Percentiles rank a stretch among this genome's conserved stretches.
These are phyloP conservation scores for Lepeophtheirus salmonis DNA, from an alignment of 1,140 invertebrate species.

Conservation along the genomic window DNA sequence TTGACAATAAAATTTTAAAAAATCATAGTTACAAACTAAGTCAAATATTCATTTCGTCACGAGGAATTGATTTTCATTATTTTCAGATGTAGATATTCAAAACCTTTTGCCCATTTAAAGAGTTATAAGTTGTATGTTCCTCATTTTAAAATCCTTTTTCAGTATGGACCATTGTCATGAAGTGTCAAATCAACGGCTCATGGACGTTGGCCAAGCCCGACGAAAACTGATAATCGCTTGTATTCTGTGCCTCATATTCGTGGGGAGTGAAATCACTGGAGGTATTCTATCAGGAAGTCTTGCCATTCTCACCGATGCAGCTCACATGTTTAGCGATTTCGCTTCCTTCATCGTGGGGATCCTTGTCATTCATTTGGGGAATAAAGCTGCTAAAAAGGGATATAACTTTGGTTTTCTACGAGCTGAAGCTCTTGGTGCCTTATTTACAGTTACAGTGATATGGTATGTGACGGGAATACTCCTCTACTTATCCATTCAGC, in stretches of 20 bases:
- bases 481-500: conserved; percentile 35
- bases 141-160: too few relatives aligned
- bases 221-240: conserved; percentile 28
- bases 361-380: conserved; percentile 47
- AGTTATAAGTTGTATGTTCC: too few relatives aligned
- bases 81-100: too few relatives aligned
- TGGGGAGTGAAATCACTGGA: conserved; percentile 31
- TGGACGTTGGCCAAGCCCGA: conserved; percentile 21
- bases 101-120: too few relatives aligned
- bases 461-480: conserved; percentile 42
- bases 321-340: conserved; percentile 61
- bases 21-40: too few relatives aligned
- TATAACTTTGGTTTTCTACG: conserved; percentile 62
- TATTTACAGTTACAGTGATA: conserved; percentile 37
- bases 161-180: conserved; percentile 11
- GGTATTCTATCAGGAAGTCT: conserved; percentile 57
- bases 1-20: too few relatives aligned
- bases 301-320: conserved; percentile 62
- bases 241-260: conserved; percentile 29
- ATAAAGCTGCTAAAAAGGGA: conserved; percentile 39
- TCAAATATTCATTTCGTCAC: too few relatives aligned
- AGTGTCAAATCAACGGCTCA: neutral
- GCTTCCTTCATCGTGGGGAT: conserved; percentile 58
- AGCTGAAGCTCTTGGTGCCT: conserved; percentile 39
- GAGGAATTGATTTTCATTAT: too few relatives aligned